phyloP scores from a whole-genome alignment of 2,888 invertebrate species.

The Polyploca ridens region DNA sequence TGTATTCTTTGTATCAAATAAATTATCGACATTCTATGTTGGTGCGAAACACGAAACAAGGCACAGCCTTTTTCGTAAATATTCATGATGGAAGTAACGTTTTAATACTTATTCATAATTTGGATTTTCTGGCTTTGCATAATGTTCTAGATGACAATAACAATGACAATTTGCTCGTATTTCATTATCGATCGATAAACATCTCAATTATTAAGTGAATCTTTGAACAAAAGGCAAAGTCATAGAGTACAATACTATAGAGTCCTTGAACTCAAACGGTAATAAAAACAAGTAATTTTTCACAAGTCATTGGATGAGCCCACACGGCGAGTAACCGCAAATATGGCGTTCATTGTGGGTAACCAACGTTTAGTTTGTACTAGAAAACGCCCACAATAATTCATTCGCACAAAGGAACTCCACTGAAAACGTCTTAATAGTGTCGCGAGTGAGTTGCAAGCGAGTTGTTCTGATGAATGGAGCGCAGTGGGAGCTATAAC shows the following conservation, averaged over 20 bases:
- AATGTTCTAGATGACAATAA: no score
- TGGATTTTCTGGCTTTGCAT: no score
- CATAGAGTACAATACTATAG: conserved; percentile 17
- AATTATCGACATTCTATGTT: no score
- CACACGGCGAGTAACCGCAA: conserved; percentile 52
- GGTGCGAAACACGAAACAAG: no score
- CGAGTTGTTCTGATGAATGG: conserved; percentile 54
- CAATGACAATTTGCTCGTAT: no score
- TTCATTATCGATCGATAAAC: neutral
- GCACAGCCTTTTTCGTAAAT: no score
- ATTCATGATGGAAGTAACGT: neutral
- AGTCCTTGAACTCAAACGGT: conserved; percentile 35
- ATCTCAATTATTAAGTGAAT: neutral
- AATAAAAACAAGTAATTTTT: conserved; percentile 42
- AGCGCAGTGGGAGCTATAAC: conserved; percentile 50
- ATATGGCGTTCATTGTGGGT: conserved; percentile 45
- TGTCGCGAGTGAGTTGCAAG: conserved; percentile 54
- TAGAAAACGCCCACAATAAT: conserved; percentile 63
- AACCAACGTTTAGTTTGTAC: conserved; percentile 50
- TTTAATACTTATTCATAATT: neutral
- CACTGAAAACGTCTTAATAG: conserved; percentile 65
- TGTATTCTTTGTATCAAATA: no score
- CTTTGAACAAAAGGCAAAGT: neutral
- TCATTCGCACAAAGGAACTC: conserved; percentile 58
- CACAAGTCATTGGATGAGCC: conserved; percentile 49